Evolutionary conservation across 1,140 invertebrate genomes (phyloP).

Genomic region (Macrobrachium rosenbergii): DNA sequence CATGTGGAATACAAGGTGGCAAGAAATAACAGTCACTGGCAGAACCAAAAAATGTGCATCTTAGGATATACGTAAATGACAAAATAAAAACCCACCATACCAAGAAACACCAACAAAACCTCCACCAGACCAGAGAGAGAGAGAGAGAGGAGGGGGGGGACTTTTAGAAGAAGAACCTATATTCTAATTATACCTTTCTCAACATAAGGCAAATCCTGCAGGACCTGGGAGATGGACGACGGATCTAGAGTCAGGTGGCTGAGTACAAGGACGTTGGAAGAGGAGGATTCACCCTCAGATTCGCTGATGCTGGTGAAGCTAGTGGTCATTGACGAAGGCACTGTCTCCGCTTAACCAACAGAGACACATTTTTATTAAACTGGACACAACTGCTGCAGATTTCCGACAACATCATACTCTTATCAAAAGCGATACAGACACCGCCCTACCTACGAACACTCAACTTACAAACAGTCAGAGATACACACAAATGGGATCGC

Average conservation of each 20-base stretch:
- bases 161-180: neutral
- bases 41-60: too few relatives aligned
- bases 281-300: constrained; percentile 57
- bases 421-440: neutral
- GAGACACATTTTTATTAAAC: constrained; percentile 10
- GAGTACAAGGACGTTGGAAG: constrained; percentile 17
- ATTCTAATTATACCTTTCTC: constrained; percentile 53
- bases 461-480: too few relatives aligned
- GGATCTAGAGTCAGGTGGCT: constrained; percentile 42
- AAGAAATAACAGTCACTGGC: too few relatives aligned
- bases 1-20: too few relatives aligned
- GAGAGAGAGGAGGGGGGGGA: too few relatives aligned
- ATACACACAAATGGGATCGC: too few relatives aligned
- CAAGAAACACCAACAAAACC: too few relatives aligned
- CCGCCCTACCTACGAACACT: too few relatives aligned
- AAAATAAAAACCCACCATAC: too few relatives aligned
- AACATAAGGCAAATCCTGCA: constrained; percentile 44
- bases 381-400: neutral
- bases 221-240: constrained; percentile 49
- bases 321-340: constrained; percentile 64
- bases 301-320: constrained; percentile 67
- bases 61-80: too few relatives aligned
- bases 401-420: neutral
- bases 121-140: too few relatives aligned
- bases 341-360: constrained; percentile 43